Evolutionary conservation across 2,888 invertebrate species (phyloP), one percentile per base, ranked within the genome.

Genomic region (Caenorhabditis zanzibari): DNA sequence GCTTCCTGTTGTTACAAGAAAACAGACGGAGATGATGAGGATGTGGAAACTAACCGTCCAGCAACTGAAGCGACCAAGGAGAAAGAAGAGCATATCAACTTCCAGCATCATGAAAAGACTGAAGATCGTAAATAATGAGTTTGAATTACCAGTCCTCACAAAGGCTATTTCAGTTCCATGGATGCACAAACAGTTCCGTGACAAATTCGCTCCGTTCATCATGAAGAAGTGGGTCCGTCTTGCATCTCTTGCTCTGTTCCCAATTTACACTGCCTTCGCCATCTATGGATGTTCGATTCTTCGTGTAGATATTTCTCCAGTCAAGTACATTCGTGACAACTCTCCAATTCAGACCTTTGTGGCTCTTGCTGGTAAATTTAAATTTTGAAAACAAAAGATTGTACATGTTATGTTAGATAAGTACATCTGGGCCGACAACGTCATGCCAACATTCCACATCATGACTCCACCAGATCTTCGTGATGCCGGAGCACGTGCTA

Each of bases 371-470:
- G 91, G 91, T 92, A 56, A 61, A 35, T 44, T 7, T 22, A 7
- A 22, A 24, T 26, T 24, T 10, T 19, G 5, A 26, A 49, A 35
- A 47, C 41, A n/a, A n/a, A n/a, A n/a, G n/a, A n/a, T n/a, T n/a
- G n/a, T n/a, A n/a, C n/a, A 3, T 47, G 3, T n/a, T 26, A 49
- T 58, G 84, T 68, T 59, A 87, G 88, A 88, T 81, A 91, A 91
- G 63, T 91, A 91, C 83, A 91, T 91, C 66, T 91, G 91, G 91
- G 92, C 92, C 19, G 92, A 92, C 82, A 92, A 92, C 79, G 92
- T 92, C 32, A 91, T 91, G 91, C 92, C 92, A 19, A 87, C 90
- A 1, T 90, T 92, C 85, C 91, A 92, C 75, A 87, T 92, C 16
- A 92, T 92, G 91, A 82, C 61, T 0, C 92, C 92, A 19, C 92